Percentiles rank a stretch among this genome's conserved stretches.
Evolutionary conservation across 2,797 vertebrate genomes (phyloP).

Genomic region (Masticophis lateralis): DNA sequence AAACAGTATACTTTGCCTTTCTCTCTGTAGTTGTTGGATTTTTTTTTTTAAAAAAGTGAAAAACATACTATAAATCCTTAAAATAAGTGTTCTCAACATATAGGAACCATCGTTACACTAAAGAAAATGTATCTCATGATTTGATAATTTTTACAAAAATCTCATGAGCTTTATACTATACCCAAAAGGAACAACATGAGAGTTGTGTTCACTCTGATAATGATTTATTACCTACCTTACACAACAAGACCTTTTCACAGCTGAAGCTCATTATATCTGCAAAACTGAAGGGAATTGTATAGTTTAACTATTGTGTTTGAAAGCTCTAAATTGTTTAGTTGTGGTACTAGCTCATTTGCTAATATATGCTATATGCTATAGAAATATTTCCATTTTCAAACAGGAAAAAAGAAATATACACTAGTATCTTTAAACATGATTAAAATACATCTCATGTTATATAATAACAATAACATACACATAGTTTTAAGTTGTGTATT

Average conservation of each 20-base stretch:
- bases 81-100: neutral
- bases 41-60: neutral
- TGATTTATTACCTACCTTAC: conserved; percentile 70
- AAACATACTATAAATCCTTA: conserved; percentile 9
- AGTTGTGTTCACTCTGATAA: conserved; percentile 56
- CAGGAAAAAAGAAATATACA: conserved; percentile 57
- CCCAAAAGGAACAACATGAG: conserved; percentile 62
- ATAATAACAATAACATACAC: neutral
- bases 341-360: conserved; percentile 71
- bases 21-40: conserved; percentile 12
- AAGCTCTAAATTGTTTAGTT: conserved; percentile 70
- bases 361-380: conserved; percentile 64
- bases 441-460: conserved; percentile 56
- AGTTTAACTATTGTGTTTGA: conserved; percentile 65
- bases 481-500: conserved; percentile 31
- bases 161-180: conserved; percentile 65
- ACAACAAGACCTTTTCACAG: conserved; percentile 65
- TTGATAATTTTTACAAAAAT: conserved; percentile 58
- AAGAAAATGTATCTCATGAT: conserved; percentile 50
- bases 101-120: conserved; percentile 51
- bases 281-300: conserved; percentile 56
- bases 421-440: conserved; percentile 47
- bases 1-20: conserved; percentile 38
- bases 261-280: conserved; percentile 64
- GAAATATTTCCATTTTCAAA: conserved; percentile 67